Percentiles rank a stretch among this genome's conserved stretches.
These are phyloP conservation scores for Zonotrichia leucophrys DNA, from an alignment of 2,113 vertebrate species.

Conservation along the genomic window DNA sequence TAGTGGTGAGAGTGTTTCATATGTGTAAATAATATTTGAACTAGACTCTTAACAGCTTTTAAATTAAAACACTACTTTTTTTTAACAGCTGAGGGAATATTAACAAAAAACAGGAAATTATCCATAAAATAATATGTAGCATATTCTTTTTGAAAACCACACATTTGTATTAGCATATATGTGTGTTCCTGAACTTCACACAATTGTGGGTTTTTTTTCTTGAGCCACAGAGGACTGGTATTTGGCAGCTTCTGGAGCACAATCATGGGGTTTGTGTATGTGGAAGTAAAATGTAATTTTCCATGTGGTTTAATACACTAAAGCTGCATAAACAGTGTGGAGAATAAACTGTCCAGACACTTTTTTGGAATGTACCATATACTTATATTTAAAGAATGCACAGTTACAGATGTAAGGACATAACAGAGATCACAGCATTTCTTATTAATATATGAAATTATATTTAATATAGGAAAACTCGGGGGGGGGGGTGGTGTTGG, in stretches of 20 bases:
- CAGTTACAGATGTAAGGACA: background rate
- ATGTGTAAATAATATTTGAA: background rate
- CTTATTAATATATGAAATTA: background rate
- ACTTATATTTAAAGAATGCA: background rate
- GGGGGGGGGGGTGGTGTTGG: fast-evolving
- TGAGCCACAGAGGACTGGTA: background rate
- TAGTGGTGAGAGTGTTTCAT: background rate
- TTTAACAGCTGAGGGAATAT: background rate
- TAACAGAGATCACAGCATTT: background rate
- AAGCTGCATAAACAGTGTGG: background rate
- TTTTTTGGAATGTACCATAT: background rate
- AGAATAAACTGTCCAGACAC: background rate
- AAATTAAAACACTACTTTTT: background rate
- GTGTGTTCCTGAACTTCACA: background rate
- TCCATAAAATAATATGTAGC: background rate
- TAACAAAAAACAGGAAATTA: background rate
- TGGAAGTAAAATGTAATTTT: background rate
- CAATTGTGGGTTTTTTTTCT: no score
- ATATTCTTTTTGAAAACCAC: background rate
- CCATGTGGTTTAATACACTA: background rate
- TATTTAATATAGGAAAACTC: background rate
- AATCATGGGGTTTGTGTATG: fast-evolving
- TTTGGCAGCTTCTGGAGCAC: background rate
- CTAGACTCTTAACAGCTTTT: background rate
- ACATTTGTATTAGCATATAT: background rate